Percentiles rank a stretch among this genome's conserved stretches.
phyloP scores from a whole-genome alignment of 2,797 vertebrate genomes.

The Takifugu rubripes region DNA sequence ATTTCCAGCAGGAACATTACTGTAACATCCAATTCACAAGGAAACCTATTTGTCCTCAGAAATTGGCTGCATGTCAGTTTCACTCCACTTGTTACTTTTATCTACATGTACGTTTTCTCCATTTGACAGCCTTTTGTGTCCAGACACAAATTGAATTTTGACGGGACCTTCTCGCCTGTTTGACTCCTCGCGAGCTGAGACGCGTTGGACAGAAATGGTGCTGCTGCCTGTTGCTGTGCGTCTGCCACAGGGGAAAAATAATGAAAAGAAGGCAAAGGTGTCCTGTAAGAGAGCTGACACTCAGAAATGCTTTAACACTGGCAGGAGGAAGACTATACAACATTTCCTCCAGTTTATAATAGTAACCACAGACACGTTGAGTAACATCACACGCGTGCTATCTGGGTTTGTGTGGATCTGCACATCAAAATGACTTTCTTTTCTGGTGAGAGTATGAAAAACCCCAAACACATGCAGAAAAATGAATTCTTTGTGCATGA shows the following conservation, averaged over 20 bases:
- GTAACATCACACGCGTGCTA: too few relatives aligned
- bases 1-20: background rate
- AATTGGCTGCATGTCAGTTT: conserved; percentile 3
- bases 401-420: too few relatives aligned
- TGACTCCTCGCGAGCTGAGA: conserved; percentile 43
- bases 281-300: too few relatives aligned
- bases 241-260: conserved; percentile 30
- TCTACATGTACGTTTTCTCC: conserved; percentile 4
- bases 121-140: conserved; percentile 13
- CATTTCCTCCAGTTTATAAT: too few relatives aligned
- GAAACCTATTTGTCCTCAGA: conserved; percentile 4
- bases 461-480: too few relatives aligned
- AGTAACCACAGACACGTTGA: too few relatives aligned
- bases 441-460: too few relatives aligned
- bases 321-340: too few relatives aligned
- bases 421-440: too few relatives aligned
- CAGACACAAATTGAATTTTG: conserved; percentile 20
- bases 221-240: conserved; percentile 34
- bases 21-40: background rate
- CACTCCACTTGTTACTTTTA: conserved; percentile 2
- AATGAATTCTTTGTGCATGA: too few relatives aligned
- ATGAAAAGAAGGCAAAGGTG: conserved; percentile 6
- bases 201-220: conserved; percentile 36
- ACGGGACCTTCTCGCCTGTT: conserved; percentile 30
- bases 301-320: too few relatives aligned